Evolutionary conservation across 2,797 vertebrate genomes (phyloP), one percentile per base, ranked within the genome.

Genomic region (Scolopax rusticola): DNA sequence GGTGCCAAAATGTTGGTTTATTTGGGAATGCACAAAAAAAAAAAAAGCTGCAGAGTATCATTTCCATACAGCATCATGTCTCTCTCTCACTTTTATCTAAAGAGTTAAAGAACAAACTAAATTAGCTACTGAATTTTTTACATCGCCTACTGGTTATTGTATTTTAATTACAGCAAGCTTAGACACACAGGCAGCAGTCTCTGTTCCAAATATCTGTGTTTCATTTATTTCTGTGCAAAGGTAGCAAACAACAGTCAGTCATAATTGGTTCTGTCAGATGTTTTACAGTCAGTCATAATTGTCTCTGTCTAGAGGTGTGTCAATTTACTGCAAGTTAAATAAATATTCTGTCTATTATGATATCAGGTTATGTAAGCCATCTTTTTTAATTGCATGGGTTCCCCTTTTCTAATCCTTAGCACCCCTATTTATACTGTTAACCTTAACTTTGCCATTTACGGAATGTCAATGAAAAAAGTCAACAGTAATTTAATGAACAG

Each of bases 171-270:
- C 97, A 97, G 96, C 93, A 91, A 96, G 91, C 93, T 97, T 76
- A 98, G 97, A 97, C 97, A 97, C 97, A 97, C 92, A 98, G 97
- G 98, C 97, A 98, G 98, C 97, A 98, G 97, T 82, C 97, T 98
- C 97, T 97, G 97, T 97, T 98, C 97, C 97, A 97, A 98, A 98
- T 97, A 98, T 98, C 98, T 98, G 97, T 87, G 95, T 98, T 98
- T 98, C 98, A 98, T 98, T 98, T 98, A 98, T 98, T 98, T 97
- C 98, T 70, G 93, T 80, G 97, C 97, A 98, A 98, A 98, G 98
- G 98, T 98, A 98, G 98, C 98, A 98, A 98, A 98, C 98, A 98
- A 98, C 98, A 98, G 98, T 98, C 98, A 98, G 97, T 98, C 98
- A 98, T 98, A 98, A 98, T 98, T 98, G 98, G 97, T 98, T 98